Evolutionary conservation across 2,113 vertebrate genomes (phyloP).

Genomic region (Rutilus rutilus): DNA sequence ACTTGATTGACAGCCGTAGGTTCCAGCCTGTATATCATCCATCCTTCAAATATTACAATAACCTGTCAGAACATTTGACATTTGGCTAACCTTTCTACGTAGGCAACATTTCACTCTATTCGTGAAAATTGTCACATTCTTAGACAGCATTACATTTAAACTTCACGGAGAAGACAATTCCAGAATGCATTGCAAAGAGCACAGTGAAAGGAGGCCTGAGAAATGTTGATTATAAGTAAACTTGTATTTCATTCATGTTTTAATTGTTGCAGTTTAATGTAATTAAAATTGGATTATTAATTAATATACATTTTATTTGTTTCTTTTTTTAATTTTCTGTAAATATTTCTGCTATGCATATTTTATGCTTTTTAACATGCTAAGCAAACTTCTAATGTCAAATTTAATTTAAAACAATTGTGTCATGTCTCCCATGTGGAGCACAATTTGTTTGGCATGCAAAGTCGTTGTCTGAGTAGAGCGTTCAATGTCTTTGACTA

Average conservation of each 20-base stretch:
- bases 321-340: too few species aligned
- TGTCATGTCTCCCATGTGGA: background rate
- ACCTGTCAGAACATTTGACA: background rate
- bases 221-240: too few species aligned
- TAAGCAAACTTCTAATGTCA: background rate
- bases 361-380: background rate
- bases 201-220: too few species aligned
- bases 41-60: slow-evolving; percentile 16
- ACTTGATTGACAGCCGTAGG: background rate
- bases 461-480: background rate
- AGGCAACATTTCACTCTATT: background rate
- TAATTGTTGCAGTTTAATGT: too few species aligned
- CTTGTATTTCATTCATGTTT: too few species aligned
- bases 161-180: too few species aligned
- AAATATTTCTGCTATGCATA: background rate
- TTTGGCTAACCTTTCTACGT: background rate
- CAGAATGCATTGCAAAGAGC: too few species aligned
- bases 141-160: background rate
- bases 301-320: too few species aligned
- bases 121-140: background rate
- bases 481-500: background rate
- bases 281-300: too few species aligned
- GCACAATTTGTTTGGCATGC: background rate
- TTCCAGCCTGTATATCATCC: background rate
- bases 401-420: background rate